A percentile compares a stretch with the other conserved stretches of the same genome.
Evolutionary conservation across 2,888 invertebrate species (phyloP).

Genomic region (Eretmocerus hayati): DNA sequence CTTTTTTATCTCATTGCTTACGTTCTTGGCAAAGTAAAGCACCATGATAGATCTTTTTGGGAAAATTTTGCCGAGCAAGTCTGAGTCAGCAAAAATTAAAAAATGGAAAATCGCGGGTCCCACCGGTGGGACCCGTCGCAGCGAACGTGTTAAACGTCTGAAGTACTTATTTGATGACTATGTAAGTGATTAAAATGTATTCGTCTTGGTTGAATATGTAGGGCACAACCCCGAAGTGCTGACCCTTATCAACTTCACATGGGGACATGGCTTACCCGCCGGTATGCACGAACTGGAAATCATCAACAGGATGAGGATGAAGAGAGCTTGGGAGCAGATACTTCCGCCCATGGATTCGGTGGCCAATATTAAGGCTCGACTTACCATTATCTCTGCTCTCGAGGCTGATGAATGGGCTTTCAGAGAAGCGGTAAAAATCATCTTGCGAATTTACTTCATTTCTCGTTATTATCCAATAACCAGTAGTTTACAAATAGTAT

Average conservation of each 20-base stretch:
- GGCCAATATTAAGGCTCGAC: constrained; percentile 55
- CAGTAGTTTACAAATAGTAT: too few species aligned
- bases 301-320: constrained; percentile 63
- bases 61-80: too few species aligned
- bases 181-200: not conserved
- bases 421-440: constrained; percentile 59
- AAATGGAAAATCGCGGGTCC: too few species aligned
- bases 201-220: too few species aligned
- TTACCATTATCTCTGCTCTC: constrained; percentile 66
- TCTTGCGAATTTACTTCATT: too few species aligned
- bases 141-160: too few species aligned
- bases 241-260: constrained; percentile 56
- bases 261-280: constrained; percentile 60
- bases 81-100: too few species aligned
- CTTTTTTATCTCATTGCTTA: not conserved
- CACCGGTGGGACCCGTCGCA: too few species aligned
- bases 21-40: too few species aligned
- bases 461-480: too few species aligned
- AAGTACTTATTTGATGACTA: too few species aligned
- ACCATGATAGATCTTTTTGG: too few species aligned
- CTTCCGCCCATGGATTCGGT: constrained; percentile 52
- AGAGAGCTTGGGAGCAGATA: constrained; percentile 57
- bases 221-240: constrained; percentile 56
- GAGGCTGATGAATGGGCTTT: constrained; percentile 79
- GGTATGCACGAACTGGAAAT: constrained; percentile 58